Percentiles rank a stretch among this genome's conserved stretches.
Conservation (phyloP, 92 coral and sea anemone species). For the Hydrozoanthus gracilis region DNA sequence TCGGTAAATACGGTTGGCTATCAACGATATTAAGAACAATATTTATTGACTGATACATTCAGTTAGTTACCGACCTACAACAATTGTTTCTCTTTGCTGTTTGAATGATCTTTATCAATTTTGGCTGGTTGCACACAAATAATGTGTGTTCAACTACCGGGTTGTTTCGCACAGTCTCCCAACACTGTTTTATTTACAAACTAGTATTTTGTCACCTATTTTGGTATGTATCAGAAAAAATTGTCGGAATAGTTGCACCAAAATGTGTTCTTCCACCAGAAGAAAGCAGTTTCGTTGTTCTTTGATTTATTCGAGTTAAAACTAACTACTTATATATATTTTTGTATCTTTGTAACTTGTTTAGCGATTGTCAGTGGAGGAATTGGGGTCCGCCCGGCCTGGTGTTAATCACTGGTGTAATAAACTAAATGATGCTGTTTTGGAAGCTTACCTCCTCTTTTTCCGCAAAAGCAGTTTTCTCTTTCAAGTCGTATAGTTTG, state of each 20-base stretch:
- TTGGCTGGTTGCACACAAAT: background rate
- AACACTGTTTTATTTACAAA: conserved; percentile 8
- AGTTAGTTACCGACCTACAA: too few relatives aligned
- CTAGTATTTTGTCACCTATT: background rate
- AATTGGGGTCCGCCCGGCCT: too few relatives aligned
- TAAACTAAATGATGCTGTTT: background rate
- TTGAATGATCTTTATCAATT: background rate
- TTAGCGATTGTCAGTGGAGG: too few relatives aligned
- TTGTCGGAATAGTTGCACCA: background rate
- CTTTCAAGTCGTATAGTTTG: background rate
- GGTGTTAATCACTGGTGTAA: too few relatives aligned
- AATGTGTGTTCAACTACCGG: background rate
- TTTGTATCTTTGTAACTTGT: too few relatives aligned
- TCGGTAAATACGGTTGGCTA: too few relatives aligned
- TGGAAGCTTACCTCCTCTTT: background rate
- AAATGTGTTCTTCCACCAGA: background rate
- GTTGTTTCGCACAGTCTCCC: background rate
- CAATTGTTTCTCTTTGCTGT: too few relatives aligned
- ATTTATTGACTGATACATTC: too few relatives aligned
- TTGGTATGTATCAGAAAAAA: too few relatives aligned
- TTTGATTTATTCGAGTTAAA: too few relatives aligned
- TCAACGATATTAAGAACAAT: too few relatives aligned
- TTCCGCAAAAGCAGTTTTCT: background rate
- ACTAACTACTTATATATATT: too few relatives aligned
- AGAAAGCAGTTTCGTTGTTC: background rate